Conservation (phyloP, 2,888 invertebrate genomes). For the Piscicola geometra region DNA sequence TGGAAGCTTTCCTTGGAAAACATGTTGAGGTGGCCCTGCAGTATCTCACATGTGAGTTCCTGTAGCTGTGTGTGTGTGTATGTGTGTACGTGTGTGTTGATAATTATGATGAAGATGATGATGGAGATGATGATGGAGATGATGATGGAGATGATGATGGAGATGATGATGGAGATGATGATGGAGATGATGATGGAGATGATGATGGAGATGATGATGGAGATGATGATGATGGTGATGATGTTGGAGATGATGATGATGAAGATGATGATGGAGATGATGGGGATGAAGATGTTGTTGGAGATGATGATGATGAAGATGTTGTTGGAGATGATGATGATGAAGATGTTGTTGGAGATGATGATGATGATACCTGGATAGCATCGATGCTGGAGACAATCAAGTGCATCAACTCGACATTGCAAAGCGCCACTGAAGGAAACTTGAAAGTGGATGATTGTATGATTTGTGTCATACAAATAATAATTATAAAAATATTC, state of each 20-base stretch:
- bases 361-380: slow-evolving; percentile 53
- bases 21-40: slow-evolving; percentile 71
- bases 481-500: not conserved
- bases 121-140: not conserved
- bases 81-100: no score
- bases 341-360: slow-evolving; percentile 5
- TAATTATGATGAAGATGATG: not conserved
- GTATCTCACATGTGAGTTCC: slow-evolving; percentile 80
- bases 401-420: slow-evolving; percentile 78
- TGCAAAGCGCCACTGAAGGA: slow-evolving; percentile 78
- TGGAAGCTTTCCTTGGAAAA: slow-evolving; percentile 59
- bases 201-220: slow-evolving; percentile 8
- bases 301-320: not conserved
- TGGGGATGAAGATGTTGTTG: not conserved
- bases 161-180: not conserved
- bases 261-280: slow-evolving; percentile 5
- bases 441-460: no score
- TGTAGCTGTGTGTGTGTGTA: slow-evolving; percentile 79
- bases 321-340: slow-evolving; percentile 1
- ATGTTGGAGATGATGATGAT: slow-evolving; percentile 2
- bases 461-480: no score
- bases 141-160: not conserved
- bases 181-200: not conserved
- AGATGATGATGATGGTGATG: slow-evolving; percentile 15
- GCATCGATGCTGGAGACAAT: slow-evolving; percentile 87